Evolutionary conservation across 2,888 invertebrate species (phyloP), one percentile per base, ranked within the genome.

Genomic region (Listrodromus nycthemerus): DNA sequence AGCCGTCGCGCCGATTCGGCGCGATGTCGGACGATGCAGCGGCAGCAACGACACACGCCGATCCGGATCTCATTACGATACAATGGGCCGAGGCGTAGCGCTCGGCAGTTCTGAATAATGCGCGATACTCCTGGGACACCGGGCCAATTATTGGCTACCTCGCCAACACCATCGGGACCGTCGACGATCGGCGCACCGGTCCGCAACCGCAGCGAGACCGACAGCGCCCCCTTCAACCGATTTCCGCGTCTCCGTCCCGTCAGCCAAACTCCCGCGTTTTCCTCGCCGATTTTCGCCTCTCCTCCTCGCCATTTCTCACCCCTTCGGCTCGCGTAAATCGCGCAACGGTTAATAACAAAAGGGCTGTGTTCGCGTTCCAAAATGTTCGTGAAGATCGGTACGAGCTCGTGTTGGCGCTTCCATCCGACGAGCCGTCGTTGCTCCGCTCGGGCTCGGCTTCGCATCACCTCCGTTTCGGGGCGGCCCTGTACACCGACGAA

Each of bases 101-200:
- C 66, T 77, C 77, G 76, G 71, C 73, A 77, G 77, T 80, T 80
- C 80, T 81, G 81, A 84, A 84, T 84, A 84, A 84, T 81, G 84
- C 84, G 81, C 37, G 74, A 69, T 71, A 78, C 84, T 81, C 81
- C 67, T 61, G 74, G 78, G 77, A 78, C 66, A 75, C 74, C 74
- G 30, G 78, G 78, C 81, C 81, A 84, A 84, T 81, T 81, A 84
- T 84, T 84, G 78, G 80, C 78, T 78, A 81, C 81, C 84, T 71
- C 74, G 71, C 74, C 74, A 75, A 50, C 78, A 78, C 65, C 78
- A 74, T 55, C 80, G 41, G 37, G 58, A 16, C 19, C 66, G 48
- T 21, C 50, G 19, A 58, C 37, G 58, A 73, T 63, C 50, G 73
- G 71, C 69, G 55, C 73, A 71, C 61, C 61, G 48, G 10, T 48